These are phyloP conservation scores for Drosophila nigromelanica DNA, from an alignment of 1,140 invertebrate genomes.

Conservation along the genomic window DNA sequence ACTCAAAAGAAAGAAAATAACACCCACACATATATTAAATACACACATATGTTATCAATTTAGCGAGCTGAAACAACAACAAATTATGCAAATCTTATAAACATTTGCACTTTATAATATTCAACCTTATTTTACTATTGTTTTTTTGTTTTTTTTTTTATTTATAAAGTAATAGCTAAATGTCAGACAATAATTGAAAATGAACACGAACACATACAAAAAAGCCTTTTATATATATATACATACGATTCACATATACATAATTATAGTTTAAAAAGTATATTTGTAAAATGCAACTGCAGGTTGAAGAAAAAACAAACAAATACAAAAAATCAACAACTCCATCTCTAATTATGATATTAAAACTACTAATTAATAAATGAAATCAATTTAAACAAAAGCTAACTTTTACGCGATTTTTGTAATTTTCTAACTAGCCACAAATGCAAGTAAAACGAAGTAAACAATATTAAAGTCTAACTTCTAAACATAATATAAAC, in stretches of 20 bases:
- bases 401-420: slow-evolving; percentile 29
- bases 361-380: slow-evolving; percentile 5
- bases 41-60: slow-evolving; percentile 10
- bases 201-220: slow-evolving; percentile 27
- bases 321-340: neutral
- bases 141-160: slow-evolving; percentile 6
- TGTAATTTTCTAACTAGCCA: slow-evolving; percentile 49
- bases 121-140: slow-evolving; percentile 13
- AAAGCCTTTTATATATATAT: slow-evolving; percentile 42
- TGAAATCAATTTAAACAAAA: slow-evolving; percentile 11
- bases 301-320: slow-evolving; percentile 23
- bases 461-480: slow-evolving; percentile 1
- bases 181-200: slow-evolving; percentile 36
- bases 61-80: slow-evolving; percentile 9
- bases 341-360: slow-evolving; percentile 21
- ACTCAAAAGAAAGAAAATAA: slow-evolving; percentile 6
- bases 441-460: slow-evolving; percentile 6
- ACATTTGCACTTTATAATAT: slow-evolving; percentile 13
- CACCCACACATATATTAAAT: slow-evolving; percentile 2
- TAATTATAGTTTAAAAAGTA: slow-evolving; percentile 33
- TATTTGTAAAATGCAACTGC: slow-evolving; percentile 37
- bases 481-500: slow-evolving; percentile 1
- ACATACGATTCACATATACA: slow-evolving; percentile 20
- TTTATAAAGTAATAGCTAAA: slow-evolving; percentile 44
- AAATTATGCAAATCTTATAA: slow-evolving; percentile 9